These are phyloP conservation scores for Enhydra lutris DNA, from an alignment of 2,113 vertebrate genomes.

Conservation along the genomic window DNA sequence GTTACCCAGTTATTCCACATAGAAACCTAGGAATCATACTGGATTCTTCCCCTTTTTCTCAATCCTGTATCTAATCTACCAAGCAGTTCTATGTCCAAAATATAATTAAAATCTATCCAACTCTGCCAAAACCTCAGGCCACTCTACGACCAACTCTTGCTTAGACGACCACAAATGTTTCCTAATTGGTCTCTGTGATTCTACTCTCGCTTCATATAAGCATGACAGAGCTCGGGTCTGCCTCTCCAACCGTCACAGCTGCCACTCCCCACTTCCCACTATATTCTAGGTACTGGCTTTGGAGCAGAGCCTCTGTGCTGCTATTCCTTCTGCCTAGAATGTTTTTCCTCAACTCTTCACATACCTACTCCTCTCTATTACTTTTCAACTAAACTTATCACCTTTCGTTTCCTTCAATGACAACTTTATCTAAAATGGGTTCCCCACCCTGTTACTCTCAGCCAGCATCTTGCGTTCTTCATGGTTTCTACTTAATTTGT, in stretches of 20 bases:
- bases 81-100: conserved; percentile 2
- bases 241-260: not conserved
- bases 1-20: not conserved
- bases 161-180: not conserved
- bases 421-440: not conserved
- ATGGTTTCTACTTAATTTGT: not conserved
- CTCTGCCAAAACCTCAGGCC: not conserved
- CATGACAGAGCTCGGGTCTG: not conserved
- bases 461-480: not conserved
- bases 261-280: not conserved
- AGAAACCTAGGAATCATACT: conserved; percentile 18
- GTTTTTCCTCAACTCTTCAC: not conserved
- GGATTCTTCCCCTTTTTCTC: not conserved
- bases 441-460: not conserved
- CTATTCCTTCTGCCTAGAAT: not conserved
- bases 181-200: not conserved
- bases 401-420: not conserved
- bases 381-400: conserved; percentile 15
- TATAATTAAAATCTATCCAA: not conserved
- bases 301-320: not conserved
- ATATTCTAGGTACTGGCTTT: not conserved
- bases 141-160: not conserved
- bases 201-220: not conserved
- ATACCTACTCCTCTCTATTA: not conserved
- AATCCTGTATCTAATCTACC: not conserved